Evolutionary conservation across 2,113 vertebrate genomes (phyloP), one percentile per base, ranked within the genome.

Genomic region (Tinamus guttatus): DNA sequence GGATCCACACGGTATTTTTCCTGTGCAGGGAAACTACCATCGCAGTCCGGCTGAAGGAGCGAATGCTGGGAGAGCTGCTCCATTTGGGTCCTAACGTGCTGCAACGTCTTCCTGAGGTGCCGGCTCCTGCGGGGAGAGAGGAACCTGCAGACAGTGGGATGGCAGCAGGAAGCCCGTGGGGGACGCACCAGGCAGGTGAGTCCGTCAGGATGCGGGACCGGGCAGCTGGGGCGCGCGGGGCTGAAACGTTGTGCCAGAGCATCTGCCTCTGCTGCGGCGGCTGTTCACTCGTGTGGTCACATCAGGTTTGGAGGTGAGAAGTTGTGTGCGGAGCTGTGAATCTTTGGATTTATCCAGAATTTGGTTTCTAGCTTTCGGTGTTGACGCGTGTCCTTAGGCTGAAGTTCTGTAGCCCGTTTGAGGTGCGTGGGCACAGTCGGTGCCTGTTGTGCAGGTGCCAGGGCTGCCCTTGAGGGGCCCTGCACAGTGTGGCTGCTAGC

Each of bases 1-100:
- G 27, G 24, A 71, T 52, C 68, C 45, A 34, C 20, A 22, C 97
- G 96, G 97, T 86, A 95, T 96, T 96, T 96, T 97, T 93, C 92
- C 96, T 91, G 96, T 88, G 87, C 95, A 93, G 96, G 24, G 68
- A 38, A 52, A 13, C 12, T 52, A 25, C 24, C 19, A 28, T 86
- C 78, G 96, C 96, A 80, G 81, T 13, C 40, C 58, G 13, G 52
- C 40, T 14, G 5, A 4, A 54, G 60, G 70, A 71, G 80, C 74
- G 52, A 87, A 64, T 58, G 32, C 75, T 71, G 71, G 32, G 74
- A 27, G 62, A 15, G 54, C 15, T 60, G 76, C 5, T 36, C 13
- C n/a, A 69, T 81, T 52, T 7, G 21, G 36, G 40, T 54, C 20
- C 88, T 64, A 60, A 52, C 8, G 11, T 22, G 18, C 90, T 51